These are phyloP conservation scores for Irena cyanogastra DNA, from an alignment of 2,113 vertebrate genomes.

Conservation along the genomic window DNA sequence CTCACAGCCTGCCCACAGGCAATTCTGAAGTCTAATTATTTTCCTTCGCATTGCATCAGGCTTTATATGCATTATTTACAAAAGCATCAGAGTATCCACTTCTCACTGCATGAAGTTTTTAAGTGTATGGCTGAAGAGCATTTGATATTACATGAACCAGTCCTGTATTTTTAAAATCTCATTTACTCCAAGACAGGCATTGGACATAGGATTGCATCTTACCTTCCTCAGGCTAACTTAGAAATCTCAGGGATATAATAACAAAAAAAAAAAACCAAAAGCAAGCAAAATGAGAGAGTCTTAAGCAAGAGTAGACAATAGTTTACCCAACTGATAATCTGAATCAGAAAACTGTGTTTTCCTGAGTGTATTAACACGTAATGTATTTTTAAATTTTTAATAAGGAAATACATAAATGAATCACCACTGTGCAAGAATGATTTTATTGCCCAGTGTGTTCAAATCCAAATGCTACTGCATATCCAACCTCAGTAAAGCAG, in stretches of 20 bases:
- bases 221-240: not conserved
- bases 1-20: not conserved
- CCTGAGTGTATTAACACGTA: not conserved
- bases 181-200: not conserved
- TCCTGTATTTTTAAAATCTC: not conserved
- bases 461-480: not conserved
- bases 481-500: not conserved
- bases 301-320: not conserved
- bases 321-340: not conserved
- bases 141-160: not conserved
- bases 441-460: not conserved
- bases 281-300: not conserved
- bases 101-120: not conserved
- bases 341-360: not conserved
- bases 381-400: not conserved
- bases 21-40: not conserved
- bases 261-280: not conserved
- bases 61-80: constrained; percentile 5
- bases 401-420: not conserved
- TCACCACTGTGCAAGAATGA: not conserved
- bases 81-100: not conserved
- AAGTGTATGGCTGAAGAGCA: not conserved
- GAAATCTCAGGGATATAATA: not conserved
- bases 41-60: not conserved
- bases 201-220: not conserved